Percentiles rank a stretch among this genome's conserved stretches.
Evolutionary conservation across 92 coral and sea anemone species (phyloP).

Genomic region (Epizoanthus ramosus): DNA sequence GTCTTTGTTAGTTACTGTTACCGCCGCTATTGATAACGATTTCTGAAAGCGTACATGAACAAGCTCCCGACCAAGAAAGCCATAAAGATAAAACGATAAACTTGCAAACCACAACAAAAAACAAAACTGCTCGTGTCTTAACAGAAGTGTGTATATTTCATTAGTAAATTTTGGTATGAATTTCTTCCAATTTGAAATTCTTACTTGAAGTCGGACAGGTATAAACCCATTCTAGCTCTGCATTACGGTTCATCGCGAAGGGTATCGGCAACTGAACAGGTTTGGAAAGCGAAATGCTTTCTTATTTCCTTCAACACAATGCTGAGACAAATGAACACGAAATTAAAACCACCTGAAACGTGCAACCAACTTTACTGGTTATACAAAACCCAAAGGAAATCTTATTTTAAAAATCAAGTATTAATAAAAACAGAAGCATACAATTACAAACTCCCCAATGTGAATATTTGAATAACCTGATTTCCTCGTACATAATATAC

Average conservation of each 20-base stretch:
- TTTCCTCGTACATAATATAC: no score
- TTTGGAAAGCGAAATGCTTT: no score
- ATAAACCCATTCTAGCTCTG: no score
- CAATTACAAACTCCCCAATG: not conserved
- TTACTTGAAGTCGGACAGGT: not conserved
- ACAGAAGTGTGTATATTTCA: no score
- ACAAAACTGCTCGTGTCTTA: not conserved
- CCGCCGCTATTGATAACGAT: not conserved
- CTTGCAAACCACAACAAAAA: slow-evolving; percentile 5
- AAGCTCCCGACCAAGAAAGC: not conserved
- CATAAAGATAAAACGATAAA: slow-evolving; percentile 9
- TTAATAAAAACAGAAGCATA: slow-evolving; percentile 4
- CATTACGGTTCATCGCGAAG: no score
- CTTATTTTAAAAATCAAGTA: not conserved
- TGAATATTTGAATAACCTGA: no score
- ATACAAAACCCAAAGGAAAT: slow-evolving; percentile 11
- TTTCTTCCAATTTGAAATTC: not conserved
- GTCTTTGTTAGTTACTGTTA: not conserved
- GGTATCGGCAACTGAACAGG: no score
- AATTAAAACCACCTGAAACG: no score
- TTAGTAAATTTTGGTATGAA: no score
- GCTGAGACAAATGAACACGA: no score
- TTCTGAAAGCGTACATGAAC: not conserved
- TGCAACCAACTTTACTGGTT: not conserved
- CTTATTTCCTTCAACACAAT: no score